phyloP scores from a whole-genome alignment of 2,888 invertebrate genomes.

The Ptychoptera albimana region DNA sequence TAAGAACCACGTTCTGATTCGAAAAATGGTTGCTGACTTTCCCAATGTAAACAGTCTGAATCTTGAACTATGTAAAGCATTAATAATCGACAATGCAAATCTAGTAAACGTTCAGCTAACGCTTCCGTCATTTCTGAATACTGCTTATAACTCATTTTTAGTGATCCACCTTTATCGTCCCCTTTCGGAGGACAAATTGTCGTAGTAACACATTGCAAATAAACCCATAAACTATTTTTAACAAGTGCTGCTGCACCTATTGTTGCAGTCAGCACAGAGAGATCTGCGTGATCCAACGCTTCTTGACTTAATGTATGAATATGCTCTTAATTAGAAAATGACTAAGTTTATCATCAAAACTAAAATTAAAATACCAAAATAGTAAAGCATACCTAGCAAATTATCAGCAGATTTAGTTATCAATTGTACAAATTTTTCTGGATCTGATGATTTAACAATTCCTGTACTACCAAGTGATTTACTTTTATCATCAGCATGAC shows the following conservation, averaged over 20 bases:
- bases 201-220: constrained; percentile 38
- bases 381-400: constrained; percentile 36
- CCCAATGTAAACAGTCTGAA: constrained; percentile 62
- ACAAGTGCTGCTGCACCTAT: constrained; percentile 65
- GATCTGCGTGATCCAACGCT: constrained; percentile 68
- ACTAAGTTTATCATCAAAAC: no score
- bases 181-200: constrained; percentile 28
- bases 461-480: constrained; percentile 4
- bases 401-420: constrained; percentile 57
- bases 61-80: constrained; percentile 70
- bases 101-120: constrained; percentile 62
- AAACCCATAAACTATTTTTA: constrained; percentile 64
- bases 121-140: constrained; percentile 74
- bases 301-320: constrained; percentile 66
- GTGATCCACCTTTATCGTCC: constrained; percentile 28
- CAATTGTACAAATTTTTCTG: constrained; percentile 55
- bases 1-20: constrained; percentile 65
- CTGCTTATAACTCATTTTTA: constrained; percentile 46
- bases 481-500: constrained; percentile 7
- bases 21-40: constrained; percentile 45
- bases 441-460: constrained; percentile 59
- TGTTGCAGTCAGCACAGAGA: constrained; percentile 64
- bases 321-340: constrained; percentile 42
- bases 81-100: constrained; percentile 61
- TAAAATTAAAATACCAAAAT: not conserved